Percentiles rank a stretch among this genome's conserved stretches.
These are phyloP conservation scores for Apocrypta bakeri DNA, from an alignment of 1,140 invertebrate genomes.

Conservation along the genomic window DNA sequence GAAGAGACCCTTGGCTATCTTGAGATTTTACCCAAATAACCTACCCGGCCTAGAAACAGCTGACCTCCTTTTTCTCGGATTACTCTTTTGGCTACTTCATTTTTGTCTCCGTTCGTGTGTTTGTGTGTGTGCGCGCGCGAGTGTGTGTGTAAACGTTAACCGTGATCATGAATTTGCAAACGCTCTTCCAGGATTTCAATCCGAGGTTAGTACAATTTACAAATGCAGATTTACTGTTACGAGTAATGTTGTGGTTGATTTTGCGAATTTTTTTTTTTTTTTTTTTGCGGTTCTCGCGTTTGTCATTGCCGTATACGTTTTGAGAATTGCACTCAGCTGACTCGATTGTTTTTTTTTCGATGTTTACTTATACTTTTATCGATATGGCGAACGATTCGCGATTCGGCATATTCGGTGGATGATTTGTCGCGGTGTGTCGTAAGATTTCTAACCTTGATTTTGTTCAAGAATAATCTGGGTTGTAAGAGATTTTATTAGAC, in stretches of 20 bases:
- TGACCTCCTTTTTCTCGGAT: not conserved
- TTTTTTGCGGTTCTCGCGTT: not conserved
- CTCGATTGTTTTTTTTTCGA: not conserved
- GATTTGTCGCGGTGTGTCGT: not conserved
- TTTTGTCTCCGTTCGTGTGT: no score
- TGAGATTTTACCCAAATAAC: not conserved
- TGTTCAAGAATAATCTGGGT: not conserved
- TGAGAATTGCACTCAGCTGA: not conserved
- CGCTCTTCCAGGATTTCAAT: conserved; percentile 93
- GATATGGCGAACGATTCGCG: not conserved
- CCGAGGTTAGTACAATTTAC: conserved; percentile 81
- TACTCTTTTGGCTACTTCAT: no score
- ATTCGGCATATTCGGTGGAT: no score
- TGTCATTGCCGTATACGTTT: not conserved
- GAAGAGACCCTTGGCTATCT: no score
- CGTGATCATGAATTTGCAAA: conserved; percentile 87
- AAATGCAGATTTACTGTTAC: no score
- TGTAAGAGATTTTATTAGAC: not conserved
- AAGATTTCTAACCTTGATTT: not conserved
- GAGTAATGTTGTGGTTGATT: no score
- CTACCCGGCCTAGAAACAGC: not conserved
- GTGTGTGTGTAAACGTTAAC: not conserved
- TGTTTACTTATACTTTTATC: not conserved
- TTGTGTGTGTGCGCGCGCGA: not conserved
- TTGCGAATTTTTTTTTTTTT: not conserved